phyloP scores from a whole-genome alignment of 2,888 invertebrate genomes.

The Macrosiphum euphorbiae region DNA sequence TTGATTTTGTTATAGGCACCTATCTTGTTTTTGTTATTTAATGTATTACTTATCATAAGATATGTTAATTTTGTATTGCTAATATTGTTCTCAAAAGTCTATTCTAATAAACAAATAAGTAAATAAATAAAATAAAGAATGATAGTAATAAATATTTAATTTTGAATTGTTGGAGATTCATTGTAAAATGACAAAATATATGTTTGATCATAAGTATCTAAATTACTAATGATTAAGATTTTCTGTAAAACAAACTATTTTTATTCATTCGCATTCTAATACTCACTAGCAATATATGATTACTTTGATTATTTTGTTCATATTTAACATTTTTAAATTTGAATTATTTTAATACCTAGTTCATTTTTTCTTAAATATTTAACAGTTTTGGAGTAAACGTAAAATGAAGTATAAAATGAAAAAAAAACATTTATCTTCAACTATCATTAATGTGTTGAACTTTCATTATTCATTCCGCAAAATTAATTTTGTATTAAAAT shows the following conservation, averaged over 20 bases:
- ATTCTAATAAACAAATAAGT: too few relatives aligned
- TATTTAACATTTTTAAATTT: background rate
- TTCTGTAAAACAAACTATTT: background rate
- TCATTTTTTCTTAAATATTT: background rate
- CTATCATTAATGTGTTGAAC: background rate
- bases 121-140: too few relatives aligned
- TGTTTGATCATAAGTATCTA: too few relatives aligned
- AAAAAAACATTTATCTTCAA: background rate
- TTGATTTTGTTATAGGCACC: too few relatives aligned
- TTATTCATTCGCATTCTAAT: background rate
- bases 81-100: too few relatives aligned
- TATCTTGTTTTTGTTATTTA: too few relatives aligned
- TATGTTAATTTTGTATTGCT: too few relatives aligned
- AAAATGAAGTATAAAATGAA: background rate
- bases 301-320: background rate
- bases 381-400: too few relatives aligned
- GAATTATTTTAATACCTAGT: background rate
- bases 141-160: background rate
- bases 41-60: too few relatives aligned
- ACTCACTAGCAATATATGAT: background rate
- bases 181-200: too few relatives aligned
- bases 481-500: constrained; percentile 14
- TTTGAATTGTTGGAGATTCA: background rate
- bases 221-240: too few relatives aligned
- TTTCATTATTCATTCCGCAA: constrained; percentile 25